phyloP scores from a whole-genome alignment of 2,113 vertebrate genomes.

The Indicator maculatus region DNA sequence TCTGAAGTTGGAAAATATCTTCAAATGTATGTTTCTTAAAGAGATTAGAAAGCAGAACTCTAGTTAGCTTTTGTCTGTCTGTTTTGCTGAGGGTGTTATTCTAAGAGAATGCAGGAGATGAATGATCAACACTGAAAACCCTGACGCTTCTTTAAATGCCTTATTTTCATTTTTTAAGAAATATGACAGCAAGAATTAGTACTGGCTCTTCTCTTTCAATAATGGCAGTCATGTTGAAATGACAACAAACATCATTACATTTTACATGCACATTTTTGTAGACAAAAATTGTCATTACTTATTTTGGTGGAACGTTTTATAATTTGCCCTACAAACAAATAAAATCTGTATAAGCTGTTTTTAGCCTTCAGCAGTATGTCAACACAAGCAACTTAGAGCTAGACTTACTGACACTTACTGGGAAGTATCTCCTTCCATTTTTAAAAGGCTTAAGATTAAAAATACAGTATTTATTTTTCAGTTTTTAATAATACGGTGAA shows the following conservation, averaged over 20 bases:
- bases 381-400: conserved; percentile 66
- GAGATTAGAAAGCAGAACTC: conserved; percentile 82
- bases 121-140: conserved; percentile 83
- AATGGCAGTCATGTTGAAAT: conserved; percentile 79
- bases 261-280: conserved; percentile 76
- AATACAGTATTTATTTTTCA: conserved; percentile 48
- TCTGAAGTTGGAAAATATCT: conserved; percentile 73
- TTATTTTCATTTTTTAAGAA: conserved; percentile 79
- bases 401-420: conserved; percentile 59
- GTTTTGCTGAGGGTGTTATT: conserved; percentile 78
- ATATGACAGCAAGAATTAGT: conserved; percentile 82
- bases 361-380: conserved; percentile 74
- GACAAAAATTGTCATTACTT: conserved; percentile 83
- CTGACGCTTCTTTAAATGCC: conserved; percentile 78
- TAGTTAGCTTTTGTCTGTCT: conserved; percentile 81
- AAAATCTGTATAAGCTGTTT: conserved; percentile 79
- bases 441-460: conserved; percentile 74
- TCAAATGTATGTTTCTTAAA: conserved; percentile 77
- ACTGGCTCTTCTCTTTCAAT: conserved; percentile 80
- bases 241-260: conserved; percentile 81
- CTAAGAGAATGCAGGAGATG: conserved; percentile 73
- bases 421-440: conserved; percentile 59
- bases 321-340: conserved; percentile 76
- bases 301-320: conserved; percentile 82
- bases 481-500: conserved; percentile 33